Conservation (phyloP, 2,888 invertebrate species). For the Adela reaumurella region DNA sequence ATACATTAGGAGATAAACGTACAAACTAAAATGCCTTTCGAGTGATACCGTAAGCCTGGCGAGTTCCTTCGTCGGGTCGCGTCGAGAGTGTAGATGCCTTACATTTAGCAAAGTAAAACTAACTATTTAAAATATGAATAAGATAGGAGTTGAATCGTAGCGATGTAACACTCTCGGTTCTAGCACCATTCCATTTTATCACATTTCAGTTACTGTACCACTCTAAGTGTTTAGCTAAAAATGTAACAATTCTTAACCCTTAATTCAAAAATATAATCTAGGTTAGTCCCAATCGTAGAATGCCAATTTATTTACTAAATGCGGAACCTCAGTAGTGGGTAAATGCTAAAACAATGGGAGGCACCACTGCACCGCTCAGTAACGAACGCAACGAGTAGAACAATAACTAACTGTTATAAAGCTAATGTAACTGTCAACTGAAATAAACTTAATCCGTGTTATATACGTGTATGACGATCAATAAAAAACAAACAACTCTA, state of each 20-base stretch:
- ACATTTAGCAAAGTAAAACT: slow-evolving; percentile 44
- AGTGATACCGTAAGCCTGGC: background rate
- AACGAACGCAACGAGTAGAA: background rate
- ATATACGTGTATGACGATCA: slow-evolving; percentile 41
- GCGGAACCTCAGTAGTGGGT: slow-evolving; percentile 32
- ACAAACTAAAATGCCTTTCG: background rate
- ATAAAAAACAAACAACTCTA: slow-evolving; percentile 59
- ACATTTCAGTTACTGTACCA: slow-evolving; percentile 59
- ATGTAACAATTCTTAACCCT: slow-evolving; percentile 55
- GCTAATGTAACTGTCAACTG: slow-evolving; percentile 26
- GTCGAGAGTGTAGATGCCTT: slow-evolving; percentile 49
- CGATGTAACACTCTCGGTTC: slow-evolving; percentile 57
- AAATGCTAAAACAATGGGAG: slow-evolving; percentile 43
- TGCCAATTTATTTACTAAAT: slow-evolving; percentile 55
- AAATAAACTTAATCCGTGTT: slow-evolving; percentile 40
- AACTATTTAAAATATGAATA: slow-evolving; percentile 48
- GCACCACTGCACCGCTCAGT: slow-evolving; percentile 29
- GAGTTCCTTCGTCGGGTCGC: slow-evolving; percentile 13
- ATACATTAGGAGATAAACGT: background rate
- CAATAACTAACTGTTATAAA: slow-evolving; percentile 6
- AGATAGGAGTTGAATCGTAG: slow-evolving; percentile 56
- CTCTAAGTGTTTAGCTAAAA: slow-evolving; percentile 59
- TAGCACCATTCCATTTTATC: slow-evolving; percentile 60
- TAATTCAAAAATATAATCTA: slow-evolving; percentile 56
- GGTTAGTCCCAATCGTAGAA: slow-evolving; percentile 60